Evolutionary conservation across 2,113 vertebrate species (phyloP), one percentile per base, ranked within the genome.

Genomic region (Bambusicola thoracicus): DNA sequence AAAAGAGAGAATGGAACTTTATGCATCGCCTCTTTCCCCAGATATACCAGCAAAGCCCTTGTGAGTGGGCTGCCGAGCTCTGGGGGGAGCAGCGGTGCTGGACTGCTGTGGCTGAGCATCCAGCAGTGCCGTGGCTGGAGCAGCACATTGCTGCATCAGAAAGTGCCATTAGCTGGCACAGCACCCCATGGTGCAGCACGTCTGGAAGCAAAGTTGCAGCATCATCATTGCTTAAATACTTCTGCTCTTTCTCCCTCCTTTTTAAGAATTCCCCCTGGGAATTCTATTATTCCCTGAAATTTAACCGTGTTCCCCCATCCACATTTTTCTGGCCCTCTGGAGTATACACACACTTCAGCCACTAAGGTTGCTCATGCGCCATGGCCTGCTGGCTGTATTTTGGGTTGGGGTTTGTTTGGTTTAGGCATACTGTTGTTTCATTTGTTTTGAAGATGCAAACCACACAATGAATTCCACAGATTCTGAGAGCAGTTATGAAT

Each of bases 381-480:
- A 29, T 93, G 90, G 58, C 44, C 74, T 67, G 82, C 68, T 91
- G 81, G 76, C 86, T 86, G 70, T 89, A 62, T 94, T 96, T 88
- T 86, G 94, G 49, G 48, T 81, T 92, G 90, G 72, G 49, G 48
- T 93, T 96, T 96, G 94, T 96, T 97, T 96, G 94, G 66, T 94
- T 96, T 96, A 94, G 77, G 46, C 96, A 95, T 96, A 94, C 96
- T 94, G 95, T 85, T 94, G 92, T 93, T 89, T 92, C 93, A 59
- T 97, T 95, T 97, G 95, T 97, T 96, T 97, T 95, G 81, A 97
- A 92, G 92, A 93, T 95, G 86, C 84, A 96, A 95, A 96, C 90
- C 95, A 96, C 89, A 92, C 95, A 95, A 95, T 82, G 69, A 93
- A 97, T 97, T 96, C 96, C 95, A 88, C 1, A 11, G 84, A 95